These are phyloP conservation scores for Reticulitermes lucifugus DNA, from an alignment of 2,888 invertebrate genomes.

Conservation along the genomic window DNA sequence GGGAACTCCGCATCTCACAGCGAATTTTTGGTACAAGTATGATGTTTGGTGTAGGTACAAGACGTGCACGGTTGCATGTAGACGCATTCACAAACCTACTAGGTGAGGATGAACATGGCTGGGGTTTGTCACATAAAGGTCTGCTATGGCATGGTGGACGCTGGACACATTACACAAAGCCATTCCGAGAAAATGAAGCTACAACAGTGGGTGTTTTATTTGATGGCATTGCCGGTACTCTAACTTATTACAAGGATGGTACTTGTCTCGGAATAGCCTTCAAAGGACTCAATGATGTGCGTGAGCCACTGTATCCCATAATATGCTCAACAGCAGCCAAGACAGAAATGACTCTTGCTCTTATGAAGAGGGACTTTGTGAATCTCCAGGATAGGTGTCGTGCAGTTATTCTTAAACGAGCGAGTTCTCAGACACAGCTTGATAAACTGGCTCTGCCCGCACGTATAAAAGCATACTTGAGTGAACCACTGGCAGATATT, in stretches of 20 bases:
- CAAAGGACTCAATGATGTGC: conserved; percentile 71
- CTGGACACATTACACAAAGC: conserved; percentile 73
- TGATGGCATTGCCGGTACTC: conserved; percentile 75
- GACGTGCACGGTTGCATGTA: conserved; percentile 70
- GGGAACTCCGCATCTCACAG: conserved; percentile 74
- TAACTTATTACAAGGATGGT: conserved; percentile 79
- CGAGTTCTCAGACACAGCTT: conserved; percentile 66
- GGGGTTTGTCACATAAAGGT: conserved; percentile 82
- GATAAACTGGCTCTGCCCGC: conserved; percentile 70
- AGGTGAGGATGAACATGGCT: conserved; percentile 77
- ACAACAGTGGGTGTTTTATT: conserved; percentile 76
- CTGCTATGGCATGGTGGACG: conserved; percentile 75
- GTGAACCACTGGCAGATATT: conserved; percentile 64
- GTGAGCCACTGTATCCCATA: conserved; percentile 75
- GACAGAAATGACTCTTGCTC: conserved; percentile 76
- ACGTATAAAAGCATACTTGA: conserved; percentile 69
- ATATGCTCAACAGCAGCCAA: conserved; percentile 80
- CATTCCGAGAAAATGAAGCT: conserved; percentile 76
- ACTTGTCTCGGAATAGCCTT: conserved; percentile 78
- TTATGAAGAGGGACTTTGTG: conserved; percentile 72
- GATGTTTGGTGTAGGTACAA: conserved; percentile 79
- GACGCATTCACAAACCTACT: conserved; percentile 77
- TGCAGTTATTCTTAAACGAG: conserved; percentile 70
- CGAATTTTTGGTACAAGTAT: conserved; percentile 80
- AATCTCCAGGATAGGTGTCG: conserved; percentile 77